Percentiles rank a stretch among this genome's conserved stretches.
phyloP scores from a whole-genome alignment of 2,797 vertebrate genomes.

The Heliangelus exortis region DNA sequence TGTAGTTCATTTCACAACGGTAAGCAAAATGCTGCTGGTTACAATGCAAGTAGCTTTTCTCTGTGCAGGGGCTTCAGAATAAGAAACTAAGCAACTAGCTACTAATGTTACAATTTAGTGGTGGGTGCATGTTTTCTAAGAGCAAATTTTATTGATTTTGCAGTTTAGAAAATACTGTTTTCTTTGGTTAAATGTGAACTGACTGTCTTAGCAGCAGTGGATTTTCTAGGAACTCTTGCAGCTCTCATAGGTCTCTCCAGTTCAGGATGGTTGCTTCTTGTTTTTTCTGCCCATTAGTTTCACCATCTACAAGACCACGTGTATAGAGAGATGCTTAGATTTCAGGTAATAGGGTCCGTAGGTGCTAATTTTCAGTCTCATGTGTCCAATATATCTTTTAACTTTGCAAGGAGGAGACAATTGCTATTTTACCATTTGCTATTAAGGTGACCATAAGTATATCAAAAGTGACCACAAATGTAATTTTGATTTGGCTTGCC shows the following conservation, averaged over 20 bases:
- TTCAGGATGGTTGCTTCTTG: background rate
- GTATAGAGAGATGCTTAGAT: background rate
- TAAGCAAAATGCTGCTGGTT: conserved; percentile 45
- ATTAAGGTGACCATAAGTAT: background rate
- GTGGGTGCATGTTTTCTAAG: background rate
- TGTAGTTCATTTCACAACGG: conserved; percentile 84
- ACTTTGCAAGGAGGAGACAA: background rate
- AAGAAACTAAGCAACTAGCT: background rate
- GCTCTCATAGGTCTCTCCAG: background rate
- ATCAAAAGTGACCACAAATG: background rate
- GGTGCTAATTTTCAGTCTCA: background rate
- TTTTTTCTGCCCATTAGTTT: background rate
- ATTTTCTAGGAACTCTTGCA: background rate
- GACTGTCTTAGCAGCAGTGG: background rate
- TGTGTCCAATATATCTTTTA: background rate
- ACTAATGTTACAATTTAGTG: background rate
- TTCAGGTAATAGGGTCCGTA: background rate
- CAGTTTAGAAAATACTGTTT: accelerated
- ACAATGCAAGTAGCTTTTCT: background rate
- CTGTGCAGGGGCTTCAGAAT: background rate
- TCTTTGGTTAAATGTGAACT: background rate
- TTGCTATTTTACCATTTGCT: background rate
- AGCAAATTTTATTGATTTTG: background rate
- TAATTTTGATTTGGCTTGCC: background rate
- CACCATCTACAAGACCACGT: background rate